These are phyloP conservation scores for Chrosomus eos DNA, from an alignment of 2,797 vertebrate species.

Conservation along the genomic window DNA sequence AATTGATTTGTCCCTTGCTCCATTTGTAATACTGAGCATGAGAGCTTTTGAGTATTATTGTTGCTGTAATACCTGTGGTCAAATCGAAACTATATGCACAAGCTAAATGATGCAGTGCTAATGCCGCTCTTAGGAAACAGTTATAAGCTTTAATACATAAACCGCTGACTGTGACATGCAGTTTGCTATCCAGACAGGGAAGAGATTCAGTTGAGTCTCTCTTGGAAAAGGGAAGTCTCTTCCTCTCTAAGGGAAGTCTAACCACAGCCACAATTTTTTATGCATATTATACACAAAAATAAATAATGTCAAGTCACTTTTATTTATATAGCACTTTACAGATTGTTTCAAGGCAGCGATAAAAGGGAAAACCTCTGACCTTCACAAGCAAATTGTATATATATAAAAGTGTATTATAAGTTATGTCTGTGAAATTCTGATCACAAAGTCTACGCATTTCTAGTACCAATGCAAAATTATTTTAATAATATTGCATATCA, in stretches of 20 bases:
- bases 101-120: conserved; percentile 10
- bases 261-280: background rate
- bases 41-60: conserved; percentile 19
- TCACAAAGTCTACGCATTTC: background rate
- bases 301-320: background rate
- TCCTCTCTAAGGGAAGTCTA: background rate
- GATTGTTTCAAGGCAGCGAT: background rate
- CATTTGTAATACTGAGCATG: background rate
- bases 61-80: conserved; percentile 36
- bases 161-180: conserved; percentile 11
- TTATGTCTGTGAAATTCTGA: background rate
- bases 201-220: conserved; percentile 28
- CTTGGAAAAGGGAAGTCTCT: background rate
- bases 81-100: background rate
- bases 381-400: no score
- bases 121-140: conserved; percentile 3
- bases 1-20: conserved; percentile 17
- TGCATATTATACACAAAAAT: background rate
- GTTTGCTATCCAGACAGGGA: conserved; percentile 10
- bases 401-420: no score
- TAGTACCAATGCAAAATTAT: background rate
- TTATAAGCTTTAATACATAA: background rate
- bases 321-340: background rate
- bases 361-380: no score
- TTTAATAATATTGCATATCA: background rate